Percentiles rank a stretch among this genome's conserved stretches.
Evolutionary conservation across 2,888 invertebrate species (phyloP).

Genomic region (Morpho deidamia): DNA sequence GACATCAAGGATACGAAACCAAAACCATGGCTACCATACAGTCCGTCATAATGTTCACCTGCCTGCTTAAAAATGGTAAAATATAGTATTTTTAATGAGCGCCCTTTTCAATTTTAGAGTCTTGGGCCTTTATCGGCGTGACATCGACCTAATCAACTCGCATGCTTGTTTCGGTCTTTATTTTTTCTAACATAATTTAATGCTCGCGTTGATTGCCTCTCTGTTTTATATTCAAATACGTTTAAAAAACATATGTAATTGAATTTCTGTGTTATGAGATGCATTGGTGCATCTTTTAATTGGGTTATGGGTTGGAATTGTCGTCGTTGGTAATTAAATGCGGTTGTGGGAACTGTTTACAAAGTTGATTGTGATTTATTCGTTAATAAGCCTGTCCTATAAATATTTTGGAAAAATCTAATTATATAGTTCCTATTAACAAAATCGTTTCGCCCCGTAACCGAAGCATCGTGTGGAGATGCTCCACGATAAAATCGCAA

Average conservation of each 20-base stretch:
- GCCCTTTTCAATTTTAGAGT: conserved; percentile 75
- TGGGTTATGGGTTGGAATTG: conserved; percentile 21
- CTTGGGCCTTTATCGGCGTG: conserved; percentile 73
- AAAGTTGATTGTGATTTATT: conserved; percentile 23
- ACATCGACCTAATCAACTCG: conserved; percentile 72
- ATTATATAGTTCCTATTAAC: no score
- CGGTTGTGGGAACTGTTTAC: conserved; percentile 9
- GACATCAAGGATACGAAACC: not conserved
- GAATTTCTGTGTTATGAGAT: conserved; percentile 44
- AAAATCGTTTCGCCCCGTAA: no score
- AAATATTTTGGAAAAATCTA: no score
- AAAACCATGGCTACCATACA: conserved; percentile 45
- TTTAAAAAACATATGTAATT: conserved; percentile 25
- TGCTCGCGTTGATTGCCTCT: conserved; percentile 56
- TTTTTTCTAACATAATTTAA: conserved; percentile 44
- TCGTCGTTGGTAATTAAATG: conserved; percentile 15
- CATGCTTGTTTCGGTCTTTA: conserved; percentile 48
- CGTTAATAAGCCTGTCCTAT: no score
- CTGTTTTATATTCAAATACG: conserved; percentile 46
- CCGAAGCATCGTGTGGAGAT: no score
- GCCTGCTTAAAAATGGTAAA: conserved; percentile 71
- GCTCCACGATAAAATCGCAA: no score
- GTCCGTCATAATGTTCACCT: conserved; percentile 61
- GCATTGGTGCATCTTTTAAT: conserved; percentile 25
- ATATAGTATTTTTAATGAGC: conserved; percentile 76